Base-by-base conservation (phyloP, 2,888 invertebrate genomes). In the Ecliptopera silaceata region DNA sequence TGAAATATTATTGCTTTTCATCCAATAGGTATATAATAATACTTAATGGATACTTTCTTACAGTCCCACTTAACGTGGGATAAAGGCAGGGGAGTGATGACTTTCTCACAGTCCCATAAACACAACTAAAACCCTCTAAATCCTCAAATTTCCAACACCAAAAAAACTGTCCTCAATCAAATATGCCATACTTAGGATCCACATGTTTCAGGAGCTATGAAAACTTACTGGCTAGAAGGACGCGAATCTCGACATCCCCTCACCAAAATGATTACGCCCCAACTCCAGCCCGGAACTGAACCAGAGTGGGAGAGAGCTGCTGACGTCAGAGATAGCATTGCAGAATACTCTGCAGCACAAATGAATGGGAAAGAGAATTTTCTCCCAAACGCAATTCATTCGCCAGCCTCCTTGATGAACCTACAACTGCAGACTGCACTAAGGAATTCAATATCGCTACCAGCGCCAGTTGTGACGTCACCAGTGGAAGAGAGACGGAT, bases 201-300 rank as follows among this genome's bases (percentile, higher is more conserved):
- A 52, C 43, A 45, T 43, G 29, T 59, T 72, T 36, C 78, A 95
- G 95, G 95, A 45, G 91, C 93, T 50, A 97, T 97, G 97, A 97
- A 97, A 84, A 97, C 97, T 0, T 97, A 96, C 79, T 97, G 97
- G 97, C 84, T 97, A 52, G 94, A 95, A 74, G 94, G 94, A 32
- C 92, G 95, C 48, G 95, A 95, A 69, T 92, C 93, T 36, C 91
- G 96, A 20, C 90, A 93, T 3, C 93, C 93, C 34, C 79, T 92
- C 4, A 84, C 81, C 50, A 91, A 90, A 66, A 76, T 85, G 63
- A 88, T 82, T 69, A 86, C 85, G 0, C 80, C 83, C 2, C 91
- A 92, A 67, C 79, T 88, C 0, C 79, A 77, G 54, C 86, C 87
- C 0, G 84, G 88, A 2, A 80, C 82, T 0, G 90, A 88, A 59